Evolutionary conservation across 2,113 vertebrate genomes (phyloP).

Genomic region (Capreolus pygargus): DNA sequence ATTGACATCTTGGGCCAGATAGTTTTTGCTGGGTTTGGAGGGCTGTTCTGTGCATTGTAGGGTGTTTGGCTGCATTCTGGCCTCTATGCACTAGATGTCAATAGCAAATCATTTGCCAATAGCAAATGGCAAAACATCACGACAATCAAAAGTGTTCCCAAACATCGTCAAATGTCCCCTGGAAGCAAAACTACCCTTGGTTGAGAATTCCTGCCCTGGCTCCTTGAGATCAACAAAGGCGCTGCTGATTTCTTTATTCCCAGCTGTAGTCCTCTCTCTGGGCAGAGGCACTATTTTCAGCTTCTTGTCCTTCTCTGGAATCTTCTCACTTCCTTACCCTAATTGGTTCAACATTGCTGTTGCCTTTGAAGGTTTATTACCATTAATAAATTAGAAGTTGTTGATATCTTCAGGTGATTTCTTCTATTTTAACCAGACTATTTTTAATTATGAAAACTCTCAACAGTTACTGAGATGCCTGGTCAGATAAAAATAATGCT

Average conservation of each 20-base stretch:
- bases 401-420: neutral
- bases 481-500: neutral
- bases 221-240: neutral
- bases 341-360: neutral
- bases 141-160: neutral
- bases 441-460: neutral
- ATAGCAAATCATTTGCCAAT: neutral
- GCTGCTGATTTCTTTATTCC: neutral
- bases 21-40: neutral
- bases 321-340: neutral
- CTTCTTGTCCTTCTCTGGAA: neutral
- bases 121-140: no score
- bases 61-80: neutral
- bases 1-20: neutral
- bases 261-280: fast-evolving
- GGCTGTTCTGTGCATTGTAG: neutral
- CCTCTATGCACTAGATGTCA: neutral
- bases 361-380: neutral
- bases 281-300: neutral
- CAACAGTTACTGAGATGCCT: neutral
- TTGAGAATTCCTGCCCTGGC: neutral
- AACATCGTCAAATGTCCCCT: no score
- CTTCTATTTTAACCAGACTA: neutral
- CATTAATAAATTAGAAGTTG: neutral
- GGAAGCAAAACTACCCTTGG: neutral